Percentiles rank a stretch among this genome's conserved stretches.
Evolutionary conservation across 2,888 invertebrate genomes (phyloP).

Genomic region (Drosophila mettleri): DNA sequence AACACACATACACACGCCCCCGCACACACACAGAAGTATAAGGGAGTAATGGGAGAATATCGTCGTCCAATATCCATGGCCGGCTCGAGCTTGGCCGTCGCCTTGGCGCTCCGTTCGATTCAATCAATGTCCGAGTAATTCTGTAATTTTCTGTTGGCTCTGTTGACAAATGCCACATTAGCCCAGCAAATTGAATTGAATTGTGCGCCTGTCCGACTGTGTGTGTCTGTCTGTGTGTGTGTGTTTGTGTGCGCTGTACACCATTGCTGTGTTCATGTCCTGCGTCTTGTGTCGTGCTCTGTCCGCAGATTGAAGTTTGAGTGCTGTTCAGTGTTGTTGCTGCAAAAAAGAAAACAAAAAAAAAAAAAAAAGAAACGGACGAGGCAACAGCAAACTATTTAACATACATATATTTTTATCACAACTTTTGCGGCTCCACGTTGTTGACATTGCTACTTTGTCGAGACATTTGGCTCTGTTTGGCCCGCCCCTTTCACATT

Average conservation of each 20-base stretch:
- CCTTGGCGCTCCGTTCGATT: slow-evolving; percentile 62
- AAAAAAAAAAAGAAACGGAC: slow-evolving; percentile 5
- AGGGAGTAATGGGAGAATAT: background rate
- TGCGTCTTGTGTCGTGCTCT: slow-evolving; percentile 1
- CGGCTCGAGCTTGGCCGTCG: slow-evolving; percentile 29
- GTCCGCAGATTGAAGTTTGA: slow-evolving; percentile 56
- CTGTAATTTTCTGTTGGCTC: slow-evolving; percentile 76
- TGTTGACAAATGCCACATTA: slow-evolving; percentile 81
- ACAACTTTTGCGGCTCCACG: slow-evolving; percentile 72
- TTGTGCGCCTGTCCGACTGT: slow-evolving; percentile 39
- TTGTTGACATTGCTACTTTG: slow-evolving; percentile 57
- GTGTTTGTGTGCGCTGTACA: slow-evolving; percentile 4
- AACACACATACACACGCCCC: slow-evolving; percentile 13
- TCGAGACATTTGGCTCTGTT: slow-evolving; percentile 32
- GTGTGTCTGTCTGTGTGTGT: slow-evolving; percentile 3
- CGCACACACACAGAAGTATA: background rate
- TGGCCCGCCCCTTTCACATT: slow-evolving; percentile 30
- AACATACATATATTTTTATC: slow-evolving; percentile 74
- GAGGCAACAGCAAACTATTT: slow-evolving; percentile 56
- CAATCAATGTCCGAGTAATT: slow-evolving; percentile 82
- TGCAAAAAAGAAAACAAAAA: background rate
- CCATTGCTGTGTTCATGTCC: slow-evolving; percentile 21
- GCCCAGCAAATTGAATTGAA: slow-evolving; percentile 79
- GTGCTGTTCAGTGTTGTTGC: slow-evolving; percentile 42
- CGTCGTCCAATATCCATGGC: slow-evolving; percentile 10